Percentiles rank a stretch among this genome's conserved stretches.
Conservation (phyloP, 1,140 invertebrate species). For the Orussus abietinus region DNA sequence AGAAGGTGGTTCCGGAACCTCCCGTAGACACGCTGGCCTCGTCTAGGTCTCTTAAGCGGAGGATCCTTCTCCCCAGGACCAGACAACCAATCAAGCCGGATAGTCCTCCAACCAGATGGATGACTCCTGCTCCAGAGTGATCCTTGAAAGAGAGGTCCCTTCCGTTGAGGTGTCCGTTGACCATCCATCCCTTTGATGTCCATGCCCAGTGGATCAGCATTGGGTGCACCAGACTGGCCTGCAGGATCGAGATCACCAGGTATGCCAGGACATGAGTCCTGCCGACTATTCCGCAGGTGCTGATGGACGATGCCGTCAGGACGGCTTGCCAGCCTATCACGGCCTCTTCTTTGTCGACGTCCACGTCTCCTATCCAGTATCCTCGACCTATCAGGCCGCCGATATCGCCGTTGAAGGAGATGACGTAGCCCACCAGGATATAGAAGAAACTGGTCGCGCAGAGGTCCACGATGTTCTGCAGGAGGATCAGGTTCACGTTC, state of each 20-base stretch:
- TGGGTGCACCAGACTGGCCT: slow-evolving; percentile 27
- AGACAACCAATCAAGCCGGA: slow-evolving; percentile 28
- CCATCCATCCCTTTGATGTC: slow-evolving; percentile 31
- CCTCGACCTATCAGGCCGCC: slow-evolving; percentile 18
- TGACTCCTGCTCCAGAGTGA: slow-evolving; percentile 20
- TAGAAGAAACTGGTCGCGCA: slow-evolving; percentile 27
- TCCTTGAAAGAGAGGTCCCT: slow-evolving; percentile 21
- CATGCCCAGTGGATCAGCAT: slow-evolving; percentile 35
- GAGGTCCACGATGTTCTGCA: slow-evolving; percentile 33
- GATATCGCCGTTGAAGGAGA: slow-evolving; percentile 28
- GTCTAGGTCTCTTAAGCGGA: slow-evolving; percentile 26
- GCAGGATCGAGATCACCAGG: slow-evolving; percentile 17
- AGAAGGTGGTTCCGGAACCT: slow-evolving; percentile 21
- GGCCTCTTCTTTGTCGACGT: slow-evolving; percentile 23
- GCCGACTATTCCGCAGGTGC: slow-evolving; percentile 24
- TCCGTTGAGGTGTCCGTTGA: slow-evolving; percentile 10
- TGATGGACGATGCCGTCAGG: slow-evolving; percentile 27
- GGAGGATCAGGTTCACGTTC: slow-evolving; percentile 33
- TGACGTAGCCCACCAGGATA: slow-evolving; percentile 20
- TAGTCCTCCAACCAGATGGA: slow-evolving; percentile 29
- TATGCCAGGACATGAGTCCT: slow-evolving; percentile 27
- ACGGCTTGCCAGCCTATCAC: slow-evolving; percentile 29
- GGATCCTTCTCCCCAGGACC: slow-evolving; percentile 27
- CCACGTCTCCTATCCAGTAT: slow-evolving; percentile 26
- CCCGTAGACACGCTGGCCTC: slow-evolving; percentile 23